Base-by-base conservation (phyloP, 2,888 invertebrate genomes). In the Phorcus lineatus region DNA sequence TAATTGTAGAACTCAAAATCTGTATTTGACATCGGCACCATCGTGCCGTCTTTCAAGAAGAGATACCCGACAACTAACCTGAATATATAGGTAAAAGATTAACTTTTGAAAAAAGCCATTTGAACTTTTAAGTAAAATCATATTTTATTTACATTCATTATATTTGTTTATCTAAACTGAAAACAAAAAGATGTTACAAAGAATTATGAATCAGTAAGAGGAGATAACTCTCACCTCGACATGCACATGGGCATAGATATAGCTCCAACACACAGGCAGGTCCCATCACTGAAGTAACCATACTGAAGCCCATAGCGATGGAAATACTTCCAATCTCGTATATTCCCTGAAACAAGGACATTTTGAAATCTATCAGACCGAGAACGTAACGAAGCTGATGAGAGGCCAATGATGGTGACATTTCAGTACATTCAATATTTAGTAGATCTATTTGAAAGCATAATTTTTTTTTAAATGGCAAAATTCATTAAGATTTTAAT, bases 241-340 rank as follows among this genome's bases (percentile, higher is more conserved):
- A 91, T 86, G 0, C 90, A 90, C 19, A 83, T 82, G 0, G 97
- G 97, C 91, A 97, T 96, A 84, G 96, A 96, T 80, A 97, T 95
- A 77, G 96, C 95, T 0, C 96, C 96, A 0, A 96, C 94, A 80
- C 95, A 95, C 83, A 96, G 94, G 87, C 94, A 95, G 67, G 95
- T 94, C 19, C 96, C 96, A 90, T 97, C 95, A 57, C 95, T 95
- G 77, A 97, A 93, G 90, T 96, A 95, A 53, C 96, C 95, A 91
- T 96, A 96, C 92, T 96, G 96, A 92, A 96, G 96, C 2, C 95
- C 96, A 91, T 97, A 97, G 17, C 97, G 94, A 90, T 96, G 96
- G 94, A 97, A 95, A 84, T 95, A 92, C 55, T 94, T 95, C 95
- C 96, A 96, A 88, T 97, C 96, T 22, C 97, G 94, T 84, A 95